Evolutionary conservation across 2,113 vertebrate genomes (phyloP).

Genomic region (Proterorhinus semilunaris): DNA sequence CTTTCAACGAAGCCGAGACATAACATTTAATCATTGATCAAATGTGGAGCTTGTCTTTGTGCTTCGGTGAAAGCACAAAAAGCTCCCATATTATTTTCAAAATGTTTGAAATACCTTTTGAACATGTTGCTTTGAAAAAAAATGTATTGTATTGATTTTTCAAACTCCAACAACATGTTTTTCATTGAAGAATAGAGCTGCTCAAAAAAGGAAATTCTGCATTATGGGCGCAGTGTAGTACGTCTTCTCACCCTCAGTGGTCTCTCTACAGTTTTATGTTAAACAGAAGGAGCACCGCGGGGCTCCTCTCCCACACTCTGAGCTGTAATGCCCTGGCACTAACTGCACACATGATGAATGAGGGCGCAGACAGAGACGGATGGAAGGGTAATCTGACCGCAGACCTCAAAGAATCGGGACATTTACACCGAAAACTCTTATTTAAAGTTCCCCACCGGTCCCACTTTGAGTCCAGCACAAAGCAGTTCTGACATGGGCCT

Average conservation of each 20-base stretch:
- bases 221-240: background rate
- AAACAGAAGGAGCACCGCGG: background rate
- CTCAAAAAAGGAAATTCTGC: no score
- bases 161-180: no score
- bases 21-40: no score
- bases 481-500: background rate
- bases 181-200: no score
- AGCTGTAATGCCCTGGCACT: conserved; percentile 4
- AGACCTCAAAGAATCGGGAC: background rate
- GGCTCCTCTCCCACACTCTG: background rate
- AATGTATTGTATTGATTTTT: no score
- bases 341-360: conserved; percentile 2
- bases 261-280: background rate
- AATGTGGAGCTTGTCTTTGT: no score
- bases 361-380: conserved; percentile 2
- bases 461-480: background rate
- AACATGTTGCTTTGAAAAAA: no score
- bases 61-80: no score
- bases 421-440: background rate
- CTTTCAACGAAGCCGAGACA: no score
- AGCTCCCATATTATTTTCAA: no score
- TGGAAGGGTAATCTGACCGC: background rate
- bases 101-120: no score
- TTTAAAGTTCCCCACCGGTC: background rate
- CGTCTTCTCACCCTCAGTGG: background rate